Base-by-base conservation (phyloP, 1,140 invertebrate genomes). In the Xylocopa sonorina region DNA sequence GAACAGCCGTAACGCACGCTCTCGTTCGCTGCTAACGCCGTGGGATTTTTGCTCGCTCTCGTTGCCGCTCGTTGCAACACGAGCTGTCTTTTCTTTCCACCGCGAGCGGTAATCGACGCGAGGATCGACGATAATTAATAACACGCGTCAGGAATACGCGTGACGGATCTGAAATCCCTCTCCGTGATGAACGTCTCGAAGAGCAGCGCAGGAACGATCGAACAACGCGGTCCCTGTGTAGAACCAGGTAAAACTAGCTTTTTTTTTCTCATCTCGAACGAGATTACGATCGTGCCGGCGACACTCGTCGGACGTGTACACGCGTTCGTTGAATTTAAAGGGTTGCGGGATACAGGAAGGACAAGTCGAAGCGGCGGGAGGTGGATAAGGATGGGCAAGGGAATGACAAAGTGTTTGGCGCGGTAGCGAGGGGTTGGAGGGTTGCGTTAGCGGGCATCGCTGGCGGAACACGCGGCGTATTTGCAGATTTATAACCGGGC, bases 401-500 rank as follows among this genome's bases (percentile, higher is more conserved):
- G 41, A 29, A 34, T 24, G 63, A 55, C 50, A 53, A 24, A 24
- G 27, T 38, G n/a, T n/a, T n/a, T n/a, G 32, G n/a, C 24, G 21
- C 21, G 27, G n/a, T 7, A 1, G 34, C 18, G 29, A 16, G 24
- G n/a, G 0, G n/a, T 1, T 3, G 12, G 14, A 3, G 2, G 24
- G 0, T n/a, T 24, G 16, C 1, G 38, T n/a, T n/a, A 53, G 29
- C 5, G 63, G 27, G 14, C 38, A 57, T 57, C 14, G 51, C 75
- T 21, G 48, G 53, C 24, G 58, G 38, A 57, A 57, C 77, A 46
- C 67, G 55, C 68, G 66, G 72, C 83, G 84, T 79, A 82, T 86
- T 79, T 71, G 83, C 83, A 88, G 87, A 88, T 88, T 88, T 88
- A 88, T 88, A 87, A 86, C 84, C 87, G 14, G 71, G 32, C 80